Evolutionary conservation across 2,113 vertebrate species (phyloP).

Genomic region (Petrocephalus zakoni): DNA sequence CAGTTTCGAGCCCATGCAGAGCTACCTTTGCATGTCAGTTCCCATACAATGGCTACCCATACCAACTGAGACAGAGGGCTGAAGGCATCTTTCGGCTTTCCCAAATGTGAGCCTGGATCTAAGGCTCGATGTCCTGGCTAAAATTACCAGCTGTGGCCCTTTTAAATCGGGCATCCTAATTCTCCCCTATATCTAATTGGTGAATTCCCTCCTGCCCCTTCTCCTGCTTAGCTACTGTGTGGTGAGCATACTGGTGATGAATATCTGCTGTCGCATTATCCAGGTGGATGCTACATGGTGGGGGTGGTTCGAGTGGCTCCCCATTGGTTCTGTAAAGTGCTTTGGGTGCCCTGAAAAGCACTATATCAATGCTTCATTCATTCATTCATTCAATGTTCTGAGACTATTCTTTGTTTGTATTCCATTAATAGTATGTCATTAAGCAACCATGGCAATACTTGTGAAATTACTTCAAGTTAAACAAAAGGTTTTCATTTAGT

Average conservation of each 20-base stretch:
- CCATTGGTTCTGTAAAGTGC: not conserved
- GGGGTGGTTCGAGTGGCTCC: not conserved
- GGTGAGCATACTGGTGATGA: too few relatives aligned
- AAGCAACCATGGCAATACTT: not conserved
- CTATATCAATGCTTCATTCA: not conserved
- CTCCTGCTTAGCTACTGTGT: too few relatives aligned
- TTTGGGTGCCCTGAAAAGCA: not conserved
- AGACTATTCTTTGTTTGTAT: not conserved
- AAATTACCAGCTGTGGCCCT: not conserved
- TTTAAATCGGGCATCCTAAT: not conserved
- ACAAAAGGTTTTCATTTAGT: too few relatives aligned
- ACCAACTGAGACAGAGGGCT: not conserved
- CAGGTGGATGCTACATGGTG: too few relatives aligned
- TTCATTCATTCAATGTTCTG: not conserved
- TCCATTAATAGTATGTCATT: not conserved
- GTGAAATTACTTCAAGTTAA: not conserved
- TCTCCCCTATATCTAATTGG: not conserved
- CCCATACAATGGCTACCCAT: not conserved
- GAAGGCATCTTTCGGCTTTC: not conserved
- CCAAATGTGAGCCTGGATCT: not conserved
- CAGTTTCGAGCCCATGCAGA: not conserved
- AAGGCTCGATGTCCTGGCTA: not conserved
- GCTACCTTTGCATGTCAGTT: not conserved
- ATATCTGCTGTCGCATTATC: too few relatives aligned
- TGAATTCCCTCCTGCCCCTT: too few relatives aligned